Evolutionary conservation across 2,113 vertebrate genomes (phyloP).

Genomic region (Siniperca knerii): DNA sequence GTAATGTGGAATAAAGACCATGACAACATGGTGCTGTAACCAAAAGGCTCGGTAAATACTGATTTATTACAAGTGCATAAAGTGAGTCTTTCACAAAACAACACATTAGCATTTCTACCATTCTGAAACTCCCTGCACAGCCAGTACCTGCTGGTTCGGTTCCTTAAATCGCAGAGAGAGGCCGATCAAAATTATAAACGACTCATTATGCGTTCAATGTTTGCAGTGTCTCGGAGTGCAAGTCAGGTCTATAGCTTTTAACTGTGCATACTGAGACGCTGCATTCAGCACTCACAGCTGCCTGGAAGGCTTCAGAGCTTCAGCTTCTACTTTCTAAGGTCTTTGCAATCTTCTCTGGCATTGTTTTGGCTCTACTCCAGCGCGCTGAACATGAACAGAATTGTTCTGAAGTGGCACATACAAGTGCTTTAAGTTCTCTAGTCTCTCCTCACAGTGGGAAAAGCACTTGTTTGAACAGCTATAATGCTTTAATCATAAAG

Average conservation of each 20-base stretch:
- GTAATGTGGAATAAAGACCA: conserved; percentile 23
- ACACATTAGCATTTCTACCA: not conserved
- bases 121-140: accelerated
- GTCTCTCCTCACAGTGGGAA: too few relatives aligned
- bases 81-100: not conserved
- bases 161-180: not conserved
- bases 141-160: not conserved
- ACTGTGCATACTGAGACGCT: not conserved
- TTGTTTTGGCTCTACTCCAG: not conserved
- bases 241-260: not conserved
- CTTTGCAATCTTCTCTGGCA: too few relatives aligned
- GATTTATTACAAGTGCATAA: not conserved
- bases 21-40: not conserved
- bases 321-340: not conserved
- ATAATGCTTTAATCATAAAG: too few relatives aligned
- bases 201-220: not conserved
- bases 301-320: not conserved
- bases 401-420: too few relatives aligned
- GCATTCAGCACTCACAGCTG: not conserved
- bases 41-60: not conserved
- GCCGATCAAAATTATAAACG: too few relatives aligned
- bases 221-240: not conserved
- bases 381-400: not conserved
- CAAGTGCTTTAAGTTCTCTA: too few relatives aligned
- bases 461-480: too few relatives aligned